Base-by-base conservation (phyloP, 2,888 invertebrate genomes). In the Carterocephalus palaemon region DNA sequence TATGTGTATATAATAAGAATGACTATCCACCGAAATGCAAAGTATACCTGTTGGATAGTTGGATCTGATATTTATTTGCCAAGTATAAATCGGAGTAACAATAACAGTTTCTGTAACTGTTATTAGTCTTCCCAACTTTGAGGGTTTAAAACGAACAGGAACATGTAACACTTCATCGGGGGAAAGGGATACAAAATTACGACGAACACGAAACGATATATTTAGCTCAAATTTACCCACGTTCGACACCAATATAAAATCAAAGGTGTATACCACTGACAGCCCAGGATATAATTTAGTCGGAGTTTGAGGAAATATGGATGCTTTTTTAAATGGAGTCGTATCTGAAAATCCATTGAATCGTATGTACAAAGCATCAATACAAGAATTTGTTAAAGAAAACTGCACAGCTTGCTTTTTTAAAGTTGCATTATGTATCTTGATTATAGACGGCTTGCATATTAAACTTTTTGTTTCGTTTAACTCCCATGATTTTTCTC, bases 281-380 rank as follows among this genome's bases (percentile, higher is more conserved):
- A 83, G 53, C 4, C 85, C 84, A 16, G 84, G 75, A 51, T 62
- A 77, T 9, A 84, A 50, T 46, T 64, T 72, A 6, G 64, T 41
- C 4, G 74, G 60, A 13, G 62, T 66, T 29, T 28, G 52, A 2
- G 85, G 84, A 8, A 54, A 13, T 32, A 84, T 46, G 36, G 56
- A 68, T 12, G 62, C 43, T 22, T 22, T 58, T 20, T 53, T 62
- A 54, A 85, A 80, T 10, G 54, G 53, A 1, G 51, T 46, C 6
- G 20, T 34, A 29, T 80, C 67, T n/a, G 70, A 67, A 22, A 78
- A 29, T 42, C 53, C 51, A 56, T 68, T 63, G 58, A 71, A 83
- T 57, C 69, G 57, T 13, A 81, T 47, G 47, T 67, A 53, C n/a
- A 72, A 48, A 38, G 59, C 66, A 50, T 75, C 63, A 1, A 58